Base-by-base conservation (phyloP, 2,888 invertebrate genomes). In the Habroteleia sp. region DNA sequence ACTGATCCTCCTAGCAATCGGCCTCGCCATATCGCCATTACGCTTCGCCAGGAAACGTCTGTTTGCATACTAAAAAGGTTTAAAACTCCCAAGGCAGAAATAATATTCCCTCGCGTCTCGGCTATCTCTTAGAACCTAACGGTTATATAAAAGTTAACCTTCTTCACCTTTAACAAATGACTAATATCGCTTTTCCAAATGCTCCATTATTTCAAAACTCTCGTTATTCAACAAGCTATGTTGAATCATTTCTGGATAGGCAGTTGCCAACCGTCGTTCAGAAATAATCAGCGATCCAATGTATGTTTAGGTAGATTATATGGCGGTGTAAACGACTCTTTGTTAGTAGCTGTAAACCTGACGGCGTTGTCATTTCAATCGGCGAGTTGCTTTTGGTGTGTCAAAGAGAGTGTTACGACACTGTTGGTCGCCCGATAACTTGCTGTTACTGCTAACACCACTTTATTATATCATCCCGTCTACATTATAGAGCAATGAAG, bases 41-140 rank as follows among this genome's bases (percentile, higher is more conserved):
- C 77, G 79, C 76, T 73, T 77, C 78, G 76, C 66, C 76, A 80
- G 81, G 81, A 80, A 80, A 80, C 82, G 82, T 83, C 83, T 83
- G 83, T 83, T 84, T 84, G 84, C 84, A 83, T 83, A 82, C 82
- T 83, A 83, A 84, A 84, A 83, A 82, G 83, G 79, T 82, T 83
- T 81, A 81, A 83, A 82, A 82, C 82, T 83, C 80, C 77, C 80
- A 78, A 77, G 81, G 80, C 81, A 80, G 81, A 81, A 82, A 83
- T 83, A 83, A 83, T 83, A 82, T 80, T 83, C 79, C 42, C 80
- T 75, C 68, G n/a, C n/a, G 41, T 63, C 71, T 79, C 73, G 65
- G 44, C 76, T 58, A 66, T 66, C 69, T 31, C 52, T 52, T 35
- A 37, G 48, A n/a, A n/a, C n/a, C 56, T 58, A 58, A 48, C 60